Base-by-base conservation (phyloP, 1,140 invertebrate genomes). In the Sweltsa coloradensis region DNA sequence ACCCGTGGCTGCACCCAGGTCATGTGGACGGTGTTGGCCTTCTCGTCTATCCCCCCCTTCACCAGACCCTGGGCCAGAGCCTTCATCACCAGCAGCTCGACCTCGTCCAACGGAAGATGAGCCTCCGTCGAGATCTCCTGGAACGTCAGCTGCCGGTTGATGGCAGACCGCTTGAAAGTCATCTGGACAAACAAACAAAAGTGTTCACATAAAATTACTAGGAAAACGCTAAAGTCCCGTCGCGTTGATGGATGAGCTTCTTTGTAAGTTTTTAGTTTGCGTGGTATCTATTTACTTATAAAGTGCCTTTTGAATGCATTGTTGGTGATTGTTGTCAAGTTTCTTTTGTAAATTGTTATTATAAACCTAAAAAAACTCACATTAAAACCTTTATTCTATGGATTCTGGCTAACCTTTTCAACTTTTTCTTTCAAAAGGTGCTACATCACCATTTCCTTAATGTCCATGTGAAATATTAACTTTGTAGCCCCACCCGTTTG, bases 31-130 rank as follows among this genome's bases (percentile, higher is more conserved):
- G 74, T 82, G 45, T 72, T 66, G 14, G 80, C 76, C 3, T 97
- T 91, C 69, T 98, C 90, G 72, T 99, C 94, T 55, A 99, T 98
- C 39, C 83, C 83, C 13, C 96, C 96, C 51, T 83, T 80, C 3
- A 99, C 88, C 1, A 99, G 73, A 36, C 87, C 89, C 55, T 97
- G 80, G n/a, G 92, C 89, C 22, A 99, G 63, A 0, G 96, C 96
- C 68, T 97, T 96, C 96, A 99, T 99, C 2, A 98, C 89, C 9
- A 98, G 70, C 48, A 96, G 69, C 63, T 99, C 96, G 18, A 99
- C 91, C 67, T 96, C 83, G 37, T 81, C 81, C 9, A 82, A 64
- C 1, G 84, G 81, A 50, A 97, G 66, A 57, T 81, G 74, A 6
- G 92, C 89, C 63, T 88, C 87, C 43, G 74, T 65, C 1, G 93